Conservation (phyloP, 2,797 vertebrate genomes). For the Zonotrichia albicollis region DNA sequence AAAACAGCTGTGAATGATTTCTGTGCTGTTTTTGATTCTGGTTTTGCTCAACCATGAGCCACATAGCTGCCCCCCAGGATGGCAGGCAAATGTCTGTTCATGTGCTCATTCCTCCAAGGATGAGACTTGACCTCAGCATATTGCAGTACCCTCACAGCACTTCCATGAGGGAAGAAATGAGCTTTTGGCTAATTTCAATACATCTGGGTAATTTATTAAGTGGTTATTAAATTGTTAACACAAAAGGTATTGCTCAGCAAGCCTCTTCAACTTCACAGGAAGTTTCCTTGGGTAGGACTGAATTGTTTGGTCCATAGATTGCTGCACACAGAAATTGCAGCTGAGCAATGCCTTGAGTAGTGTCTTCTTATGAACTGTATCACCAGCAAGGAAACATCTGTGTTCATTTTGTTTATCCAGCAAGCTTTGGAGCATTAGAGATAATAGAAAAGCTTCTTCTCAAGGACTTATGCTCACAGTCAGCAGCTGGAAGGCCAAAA, state of each 20-base stretch:
- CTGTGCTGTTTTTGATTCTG: not conserved
- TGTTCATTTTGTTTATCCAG: slow-evolving; percentile 53
- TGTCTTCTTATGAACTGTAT: not conserved
- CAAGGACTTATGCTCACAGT: not conserved
- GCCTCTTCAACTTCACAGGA: not conserved
- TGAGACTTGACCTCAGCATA: fast-evolving
- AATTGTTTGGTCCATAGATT: not conserved
- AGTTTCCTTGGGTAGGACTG: not conserved
- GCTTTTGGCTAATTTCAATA: not conserved
- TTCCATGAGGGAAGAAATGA: not conserved
- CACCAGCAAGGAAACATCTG: slow-evolving; percentile 57
- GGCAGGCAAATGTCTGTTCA: not conserved
- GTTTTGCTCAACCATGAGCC: not conserved
- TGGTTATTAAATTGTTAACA: not conserved
- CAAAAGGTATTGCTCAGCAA: not conserved
- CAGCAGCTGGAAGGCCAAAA: slow-evolving; percentile 32
- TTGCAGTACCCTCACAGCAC: not conserved
- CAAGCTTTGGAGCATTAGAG: slow-evolving; percentile 12
- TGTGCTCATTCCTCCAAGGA: not conserved
- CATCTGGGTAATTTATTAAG: not conserved
- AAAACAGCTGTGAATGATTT: not conserved
- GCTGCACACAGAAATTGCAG: not conserved
- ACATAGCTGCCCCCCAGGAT: not conserved
- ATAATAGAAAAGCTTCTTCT: slow-evolving; percentile 51
- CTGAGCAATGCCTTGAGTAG: slow-evolving; percentile 12